Conservation (phyloP, 2,797 vertebrate genomes). For the Sebastes taczanowskii region DNA sequence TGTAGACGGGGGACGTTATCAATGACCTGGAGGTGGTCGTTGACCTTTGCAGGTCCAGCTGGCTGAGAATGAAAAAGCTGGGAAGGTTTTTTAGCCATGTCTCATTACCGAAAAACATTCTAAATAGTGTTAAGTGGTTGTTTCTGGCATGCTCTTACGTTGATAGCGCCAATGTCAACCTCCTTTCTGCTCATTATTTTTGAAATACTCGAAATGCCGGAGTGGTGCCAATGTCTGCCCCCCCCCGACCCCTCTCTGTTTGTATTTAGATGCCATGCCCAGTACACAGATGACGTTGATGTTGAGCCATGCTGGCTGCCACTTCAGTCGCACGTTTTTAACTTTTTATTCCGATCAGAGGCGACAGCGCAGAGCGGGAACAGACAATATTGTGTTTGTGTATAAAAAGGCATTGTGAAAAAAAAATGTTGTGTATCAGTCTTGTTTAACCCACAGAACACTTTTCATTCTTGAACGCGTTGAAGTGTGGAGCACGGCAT, state of each 20-base stretch:
- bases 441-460: conserved; percentile 13
- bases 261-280: conserved; percentile 23
- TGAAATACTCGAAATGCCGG: conserved; percentile 23
- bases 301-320: conserved; percentile 20
- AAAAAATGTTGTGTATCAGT: conserved; percentile 27
- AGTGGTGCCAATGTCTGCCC: background rate
- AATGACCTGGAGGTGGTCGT: conserved; percentile 4
- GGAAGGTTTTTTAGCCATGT: conserved; percentile 3
- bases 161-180: conserved; percentile 1
- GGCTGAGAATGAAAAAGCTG: background rate
- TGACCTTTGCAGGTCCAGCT: conserved; percentile 9
- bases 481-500: background rate
- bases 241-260: background rate
- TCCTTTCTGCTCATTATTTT: conserved; percentile 27
- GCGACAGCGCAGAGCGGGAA: background rate
- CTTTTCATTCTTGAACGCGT: background rate
- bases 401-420: conserved; percentile 2
- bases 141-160: conserved; percentile 16
- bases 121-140: conserved; percentile 20
- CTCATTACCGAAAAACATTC: background rate
- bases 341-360: conserved; percentile 18
- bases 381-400: conserved; percentile 3
- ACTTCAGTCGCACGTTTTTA: conserved; percentile 7
- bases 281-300: conserved; percentile 5
- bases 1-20: background rate